These are phyloP conservation scores for Tribolium madens DNA, from an alignment of 1,140 invertebrate species.

Conservation along the genomic window DNA sequence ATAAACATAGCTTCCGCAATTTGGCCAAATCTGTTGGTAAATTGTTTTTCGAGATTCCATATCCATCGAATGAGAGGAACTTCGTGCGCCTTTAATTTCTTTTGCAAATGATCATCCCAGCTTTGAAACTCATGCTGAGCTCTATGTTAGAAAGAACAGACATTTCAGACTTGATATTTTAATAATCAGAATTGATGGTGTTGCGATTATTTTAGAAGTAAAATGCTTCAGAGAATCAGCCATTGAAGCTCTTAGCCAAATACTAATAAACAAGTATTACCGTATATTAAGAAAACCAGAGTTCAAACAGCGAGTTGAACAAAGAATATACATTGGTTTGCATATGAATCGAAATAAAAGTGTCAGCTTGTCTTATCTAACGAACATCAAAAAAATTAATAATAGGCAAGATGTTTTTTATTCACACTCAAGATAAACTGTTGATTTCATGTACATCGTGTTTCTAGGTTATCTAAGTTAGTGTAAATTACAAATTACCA, in stretches of 20 bases:
- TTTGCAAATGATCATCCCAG: background rate
- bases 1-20: conserved; percentile 8
- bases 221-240: conserved; percentile 5
- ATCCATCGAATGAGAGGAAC: conserved; percentile 20
- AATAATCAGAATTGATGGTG: conserved; percentile 13
- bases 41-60: background rate
- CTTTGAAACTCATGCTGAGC: conserved; percentile 7
- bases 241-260: background rate
- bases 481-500: no score
- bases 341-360: conserved; percentile 7
- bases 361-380: conserved; percentile 13
- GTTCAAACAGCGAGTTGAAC: background rate
- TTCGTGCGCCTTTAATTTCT: conserved; percentile 10
- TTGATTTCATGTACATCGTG: no score
- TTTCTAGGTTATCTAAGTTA: no score
- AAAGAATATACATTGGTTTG: conserved; percentile 7
- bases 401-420: conserved; percentile 15
- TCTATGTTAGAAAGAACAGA: conserved; percentile 18
- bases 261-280: conserved; percentile 6
- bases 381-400: conserved; percentile 2
- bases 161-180: conserved; percentile 14
- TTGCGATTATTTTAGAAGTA: background rate
- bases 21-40: background rate
- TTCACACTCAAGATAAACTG: background rate
- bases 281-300: background rate